Evolutionary conservation across 2,797 vertebrate genomes (phyloP).

Genomic region (Intellagama lesueurii): DNA sequence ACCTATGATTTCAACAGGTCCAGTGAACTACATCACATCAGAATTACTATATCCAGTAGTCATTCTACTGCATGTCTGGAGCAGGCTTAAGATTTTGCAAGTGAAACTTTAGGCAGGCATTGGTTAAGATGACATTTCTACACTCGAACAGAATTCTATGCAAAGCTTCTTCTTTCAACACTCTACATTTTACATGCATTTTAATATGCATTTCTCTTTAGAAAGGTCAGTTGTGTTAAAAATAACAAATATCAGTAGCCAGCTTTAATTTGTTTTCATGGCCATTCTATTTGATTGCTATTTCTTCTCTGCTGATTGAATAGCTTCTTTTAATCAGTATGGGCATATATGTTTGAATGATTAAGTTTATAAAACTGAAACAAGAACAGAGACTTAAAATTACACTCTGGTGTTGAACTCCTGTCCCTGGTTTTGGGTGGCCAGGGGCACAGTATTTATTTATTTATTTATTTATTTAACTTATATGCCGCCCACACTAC

Average conservation of each 20-base stretch:
- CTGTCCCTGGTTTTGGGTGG: neutral
- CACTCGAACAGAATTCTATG: neutral
- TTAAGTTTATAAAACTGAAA: neutral
- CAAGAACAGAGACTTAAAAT: neutral
- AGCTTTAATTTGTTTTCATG: neutral
- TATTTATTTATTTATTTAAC: too few relatives aligned
- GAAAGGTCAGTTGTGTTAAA: neutral
- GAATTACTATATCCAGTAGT: neutral
- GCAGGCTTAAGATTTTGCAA: too few relatives aligned
- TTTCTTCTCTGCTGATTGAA: neutral
- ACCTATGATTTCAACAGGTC: neutral
- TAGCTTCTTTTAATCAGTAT: neutral
- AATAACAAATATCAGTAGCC: too few relatives aligned
- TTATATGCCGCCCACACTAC: too few relatives aligned
- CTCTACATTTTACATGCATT: neutral
- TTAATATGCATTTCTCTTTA: neutral
- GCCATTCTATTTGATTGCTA: neutral
- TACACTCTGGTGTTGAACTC: neutral
- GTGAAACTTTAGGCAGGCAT: neutral
- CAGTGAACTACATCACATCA: neutral
- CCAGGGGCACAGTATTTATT: neutral
- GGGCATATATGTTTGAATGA: neutral
- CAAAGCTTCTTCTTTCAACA: neutral
- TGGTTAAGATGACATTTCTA: neutral
- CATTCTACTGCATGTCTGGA: neutral